Evolutionary conservation across 2,888 invertebrate genomes (phyloP).

Genomic region (Penaeus monodon): DNA sequence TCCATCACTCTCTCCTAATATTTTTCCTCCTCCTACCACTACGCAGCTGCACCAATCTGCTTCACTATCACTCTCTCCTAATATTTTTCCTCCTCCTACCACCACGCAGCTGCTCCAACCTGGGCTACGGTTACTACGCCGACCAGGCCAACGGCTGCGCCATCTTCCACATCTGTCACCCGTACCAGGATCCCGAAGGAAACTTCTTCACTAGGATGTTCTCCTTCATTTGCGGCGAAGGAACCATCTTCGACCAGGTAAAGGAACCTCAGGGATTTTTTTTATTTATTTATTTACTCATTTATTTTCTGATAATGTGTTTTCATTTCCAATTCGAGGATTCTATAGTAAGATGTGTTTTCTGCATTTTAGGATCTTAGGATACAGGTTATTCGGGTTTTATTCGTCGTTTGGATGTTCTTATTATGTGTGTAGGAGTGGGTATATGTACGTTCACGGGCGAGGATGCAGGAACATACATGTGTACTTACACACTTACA

Average conservation of each 20-base stretch:
- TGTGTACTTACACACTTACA: no score
- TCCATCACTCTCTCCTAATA: background rate
- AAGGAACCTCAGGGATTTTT: no score
- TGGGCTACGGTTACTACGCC: conserved; percentile 57
- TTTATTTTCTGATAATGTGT: no score
- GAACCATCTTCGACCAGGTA: conserved; percentile 62
- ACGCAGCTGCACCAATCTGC: conserved; percentile 34
- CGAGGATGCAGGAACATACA: no score
- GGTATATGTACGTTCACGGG: no score
- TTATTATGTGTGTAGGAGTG: no score
- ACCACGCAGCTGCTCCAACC: conserved; percentile 36
- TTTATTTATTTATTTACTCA: no score
- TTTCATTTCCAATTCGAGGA: no score
- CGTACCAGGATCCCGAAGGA: conserved; percentile 27
- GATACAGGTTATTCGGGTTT: no score
- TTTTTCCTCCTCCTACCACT: background rate
- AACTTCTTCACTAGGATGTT: conserved; percentile 15
- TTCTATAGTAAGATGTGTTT: no score
- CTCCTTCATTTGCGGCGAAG: conserved; percentile 58
- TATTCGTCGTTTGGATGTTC: no score
- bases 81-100: background rate
- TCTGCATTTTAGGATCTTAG: no score
- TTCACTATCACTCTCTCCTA: background rate
- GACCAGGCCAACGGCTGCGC: conserved; percentile 58
- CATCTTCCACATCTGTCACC: conserved; percentile 58